A percentile compares a stretch with the other conserved stretches of the same genome.
phyloP scores from a whole-genome alignment of 2,113 vertebrate genomes.

The Mesitornis unicolor region DNA sequence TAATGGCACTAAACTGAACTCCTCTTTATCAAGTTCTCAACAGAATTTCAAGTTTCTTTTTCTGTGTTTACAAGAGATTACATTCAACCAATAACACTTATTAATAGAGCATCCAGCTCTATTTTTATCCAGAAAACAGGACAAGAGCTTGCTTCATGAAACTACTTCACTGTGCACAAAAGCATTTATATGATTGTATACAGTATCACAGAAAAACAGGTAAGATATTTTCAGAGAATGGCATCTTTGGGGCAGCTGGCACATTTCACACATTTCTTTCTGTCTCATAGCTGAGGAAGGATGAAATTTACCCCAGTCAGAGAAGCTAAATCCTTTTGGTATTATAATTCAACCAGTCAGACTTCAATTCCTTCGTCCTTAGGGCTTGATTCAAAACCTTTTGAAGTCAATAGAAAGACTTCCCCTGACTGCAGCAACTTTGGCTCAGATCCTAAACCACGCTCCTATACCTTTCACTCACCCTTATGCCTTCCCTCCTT shows the following conservation, averaged over 20 bases:
- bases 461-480: background rate
- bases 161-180: background rate
- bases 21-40: slow-evolving; percentile 22
- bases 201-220: background rate
- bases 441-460: slow-evolving; percentile 2
- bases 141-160: background rate
- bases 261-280: background rate
- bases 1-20: slow-evolving; percentile 20
- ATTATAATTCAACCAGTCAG: slow-evolving; percentile 35
- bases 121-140: background rate
- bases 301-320: slow-evolving; percentile 18
- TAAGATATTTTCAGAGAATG: background rate
- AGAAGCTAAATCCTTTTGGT: slow-evolving; percentile 22
- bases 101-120: background rate
- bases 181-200: background rate
- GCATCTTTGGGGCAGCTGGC: background rate
- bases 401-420: slow-evolving; percentile 39
- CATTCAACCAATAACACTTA: background rate
- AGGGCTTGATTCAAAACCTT: slow-evolving; percentile 47
- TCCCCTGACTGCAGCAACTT: background rate
- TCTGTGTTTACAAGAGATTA: background rate
- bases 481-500: background rate
- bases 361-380: background rate
- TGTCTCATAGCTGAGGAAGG: background rate
- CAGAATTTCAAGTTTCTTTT: slow-evolving; percentile 23